Evolutionary conservation across 1,140 invertebrate species (phyloP), one percentile per base, ranked within the genome.

Genomic region (Zaprionus lachaisei): DNA sequence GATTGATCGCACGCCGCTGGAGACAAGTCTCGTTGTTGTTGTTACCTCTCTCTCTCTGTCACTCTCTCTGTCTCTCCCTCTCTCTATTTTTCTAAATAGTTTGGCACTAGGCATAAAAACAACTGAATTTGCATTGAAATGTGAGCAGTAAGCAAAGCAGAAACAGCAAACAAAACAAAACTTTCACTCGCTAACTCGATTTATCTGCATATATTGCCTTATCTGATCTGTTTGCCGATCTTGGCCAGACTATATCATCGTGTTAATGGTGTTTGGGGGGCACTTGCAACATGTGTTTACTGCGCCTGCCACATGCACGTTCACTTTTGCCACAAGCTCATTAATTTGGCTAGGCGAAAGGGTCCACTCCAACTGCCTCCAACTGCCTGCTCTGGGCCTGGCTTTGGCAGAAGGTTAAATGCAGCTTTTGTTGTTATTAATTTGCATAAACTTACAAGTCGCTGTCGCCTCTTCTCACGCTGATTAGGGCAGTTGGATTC

Each of bases 91-190:
- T 49, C 17, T 12, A 34, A 11, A 55, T 24, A 56, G 77, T 83
- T 85, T 87, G 80, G 72, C 77, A 86, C 72, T 79, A 49, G 37
- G 49, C 54, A 31, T 44, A n/a, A 62, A 55, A 72, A 68, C 28
- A 66, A 87, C 77, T 72, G 37, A 86, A 86, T 86, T 86, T 86
- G 83, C 83, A 86, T 89, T 77, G 69, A 56, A 47, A 47, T n/a
- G 41, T 17, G 17, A 17, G 4, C n/a, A 63, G 38, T 38, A 72
- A 76, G 68, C 34, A 14, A 47, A 77, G 44, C 4, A 41, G 5
- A 15, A 44, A 47, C 2, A 47, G 2, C 2, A 47, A 47, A n/a
- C 41, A 17, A 47, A 47, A 17, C n/a, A 47, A 47, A 89, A 86
- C 83, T 86, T 86, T 86, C 83, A 76, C 73, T 72, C n/a, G 38